Evolutionary conservation across 2,113 vertebrate genomes (phyloP).

Genomic region (Galeopterus variegatus): DNA sequence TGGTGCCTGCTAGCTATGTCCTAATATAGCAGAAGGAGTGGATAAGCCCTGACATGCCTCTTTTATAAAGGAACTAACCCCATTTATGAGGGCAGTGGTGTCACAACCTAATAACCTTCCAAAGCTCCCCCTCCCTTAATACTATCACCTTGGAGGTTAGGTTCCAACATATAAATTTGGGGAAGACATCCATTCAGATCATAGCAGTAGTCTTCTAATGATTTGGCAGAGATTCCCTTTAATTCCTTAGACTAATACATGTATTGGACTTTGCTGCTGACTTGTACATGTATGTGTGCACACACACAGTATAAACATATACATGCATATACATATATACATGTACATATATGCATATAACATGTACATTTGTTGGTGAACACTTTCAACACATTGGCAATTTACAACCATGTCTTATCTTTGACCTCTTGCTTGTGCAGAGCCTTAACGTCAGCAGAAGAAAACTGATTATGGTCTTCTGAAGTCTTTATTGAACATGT

Average conservation of each 20-base stretch:
- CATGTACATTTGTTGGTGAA: neutral
- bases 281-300: neutral
- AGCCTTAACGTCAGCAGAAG: neutral
- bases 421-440: neutral
- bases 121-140: neutral
- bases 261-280: neutral
- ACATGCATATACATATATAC: neutral
- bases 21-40: neutral
- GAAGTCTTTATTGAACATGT: neutral
- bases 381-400: neutral
- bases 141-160: neutral
- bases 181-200: neutral
- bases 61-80: neutral
- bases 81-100: neutral
- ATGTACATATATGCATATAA: accelerated
- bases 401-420: neutral
- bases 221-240: neutral
- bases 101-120: neutral
- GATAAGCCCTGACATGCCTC: neutral
- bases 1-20: neutral
- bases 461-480: neutral
- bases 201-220: neutral
- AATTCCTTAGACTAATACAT: neutral
- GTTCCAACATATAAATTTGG: neutral
- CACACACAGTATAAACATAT: accelerated